These are phyloP conservation scores for Rhinopomastus cyanomelas DNA, from an alignment of 2,113 vertebrate species.

Conservation along the genomic window DNA sequence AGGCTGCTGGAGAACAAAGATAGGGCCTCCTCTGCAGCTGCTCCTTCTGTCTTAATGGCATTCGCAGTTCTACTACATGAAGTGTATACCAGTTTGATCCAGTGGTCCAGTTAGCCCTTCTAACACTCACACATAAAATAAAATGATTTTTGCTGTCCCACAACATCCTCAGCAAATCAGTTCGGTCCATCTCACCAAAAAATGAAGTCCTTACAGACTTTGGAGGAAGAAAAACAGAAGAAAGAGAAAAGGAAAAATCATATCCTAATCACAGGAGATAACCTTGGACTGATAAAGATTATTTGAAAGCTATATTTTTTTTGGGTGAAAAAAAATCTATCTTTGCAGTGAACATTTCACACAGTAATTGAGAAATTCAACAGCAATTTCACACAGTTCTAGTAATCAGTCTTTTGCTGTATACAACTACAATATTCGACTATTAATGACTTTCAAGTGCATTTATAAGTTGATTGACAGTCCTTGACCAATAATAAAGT, in stretches of 20 bases:
- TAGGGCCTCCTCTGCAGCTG: background rate
- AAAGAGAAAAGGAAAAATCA: background rate
- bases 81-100: background rate
- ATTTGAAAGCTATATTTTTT: constrained; percentile 10
- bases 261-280: background rate
- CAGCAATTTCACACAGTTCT: constrained; percentile 23
- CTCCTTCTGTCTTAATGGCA: background rate
- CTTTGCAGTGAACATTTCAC: background rate
- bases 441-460: constrained; percentile 40
- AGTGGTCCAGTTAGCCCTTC: background rate
- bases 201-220: background rate
- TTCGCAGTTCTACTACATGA: background rate
- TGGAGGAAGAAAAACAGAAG: background rate
- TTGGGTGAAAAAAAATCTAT: constrained; percentile 18
- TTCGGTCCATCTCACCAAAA: background rate
- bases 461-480: constrained; percentile 44
- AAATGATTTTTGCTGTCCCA: background rate
- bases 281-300: background rate
- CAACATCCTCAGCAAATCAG: background rate
- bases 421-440: background rate
- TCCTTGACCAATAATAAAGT: constrained; percentile 2
- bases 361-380: constrained; percentile 42
- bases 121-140: background rate
- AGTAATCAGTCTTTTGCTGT: constrained; percentile 43
- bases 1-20: background rate